Evolutionary conservation across 1,140 invertebrate species (phyloP).

Genomic region (Stegodyphus dumicola): DNA sequence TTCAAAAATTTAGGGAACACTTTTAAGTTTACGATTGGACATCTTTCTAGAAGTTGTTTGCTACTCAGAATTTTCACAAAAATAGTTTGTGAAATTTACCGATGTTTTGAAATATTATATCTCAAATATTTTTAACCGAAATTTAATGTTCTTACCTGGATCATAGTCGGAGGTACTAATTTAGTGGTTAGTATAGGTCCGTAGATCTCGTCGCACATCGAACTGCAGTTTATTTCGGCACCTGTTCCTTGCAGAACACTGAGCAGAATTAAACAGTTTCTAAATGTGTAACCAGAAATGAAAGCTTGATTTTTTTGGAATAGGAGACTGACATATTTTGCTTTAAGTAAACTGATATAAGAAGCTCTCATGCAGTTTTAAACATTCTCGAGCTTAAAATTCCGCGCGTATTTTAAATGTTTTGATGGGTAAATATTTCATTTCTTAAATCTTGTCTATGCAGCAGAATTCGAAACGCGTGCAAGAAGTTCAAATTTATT

Average conservation of each 20-base stretch:
- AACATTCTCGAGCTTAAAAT: no score
- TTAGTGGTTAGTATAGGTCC: background rate
- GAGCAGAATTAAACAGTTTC: background rate
- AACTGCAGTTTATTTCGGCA: background rate
- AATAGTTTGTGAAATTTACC: background rate
- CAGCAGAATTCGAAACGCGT: no score
- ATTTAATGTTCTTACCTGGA: background rate
- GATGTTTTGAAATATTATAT: background rate
- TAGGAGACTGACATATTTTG: no score
- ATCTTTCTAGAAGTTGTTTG: background rate
- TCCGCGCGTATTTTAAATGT: no score
- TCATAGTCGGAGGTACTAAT: background rate
- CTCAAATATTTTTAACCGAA: background rate
- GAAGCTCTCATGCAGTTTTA: no score
- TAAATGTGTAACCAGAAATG: background rate
- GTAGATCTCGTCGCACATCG: background rate
- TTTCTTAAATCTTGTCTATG: no score
- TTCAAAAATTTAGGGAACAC: background rate
- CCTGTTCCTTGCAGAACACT: background rate
- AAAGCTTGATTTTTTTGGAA: no score
- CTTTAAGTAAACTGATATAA: no score
- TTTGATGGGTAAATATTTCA: no score
- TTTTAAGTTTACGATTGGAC: background rate
- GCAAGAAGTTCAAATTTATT: no score
- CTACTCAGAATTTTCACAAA: background rate